Evolutionary conservation across 37 sponge, comb jelly and placozoan genomes (phyloP), one percentile per base, ranked within the genome.

Genomic region (Oscarella lobularis): DNA sequence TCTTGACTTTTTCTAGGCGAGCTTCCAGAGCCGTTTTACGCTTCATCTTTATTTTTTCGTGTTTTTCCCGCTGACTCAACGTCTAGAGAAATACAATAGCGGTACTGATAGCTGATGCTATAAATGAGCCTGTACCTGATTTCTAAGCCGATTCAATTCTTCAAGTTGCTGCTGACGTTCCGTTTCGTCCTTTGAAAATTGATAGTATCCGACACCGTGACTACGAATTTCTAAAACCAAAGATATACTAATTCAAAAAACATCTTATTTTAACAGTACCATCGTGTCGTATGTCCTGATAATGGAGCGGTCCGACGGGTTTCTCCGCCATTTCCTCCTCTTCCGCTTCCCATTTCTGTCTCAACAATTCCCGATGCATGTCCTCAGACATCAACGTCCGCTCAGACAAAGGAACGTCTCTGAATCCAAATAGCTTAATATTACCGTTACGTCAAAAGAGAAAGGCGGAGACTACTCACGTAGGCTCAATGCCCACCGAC

Each of bases 121-220:
- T n/a, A n/a, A n/a, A n/a, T n/a, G n/a, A n/a, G n/a, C n/a, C n/a
- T n/a, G n/a, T 20, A 68, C 71, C 71, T 68, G 71, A 35, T 68
- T 20, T 4, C 71, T 4, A 5, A 95, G 67, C 29, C 81, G 84
- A 40, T 86, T 77, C 30, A 95, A 67, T 54, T 77, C 72, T 9
- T 81, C 66, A 67, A 95, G 67, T 83, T 95, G 90, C 71, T 92
- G 85, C 39, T 76, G 41, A 30, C 96, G 82, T 74, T 84, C 75
- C 20, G 77, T 79, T 40, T 86, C 89, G 39, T 95, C 87, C 29
- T 41, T 72, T 5, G 89, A 81, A 73, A 95, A 95, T 60, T 78
- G 66, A 73, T 80, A 95, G 80, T 95, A 91, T n/a, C 87, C 96
- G 0, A 88, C 87, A 3, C 96, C 96, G 77, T 86, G 89, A 35